These are phyloP conservation scores for Pteria penguin DNA, from an alignment of 2,888 invertebrate genomes.

Conservation along the genomic window DNA sequence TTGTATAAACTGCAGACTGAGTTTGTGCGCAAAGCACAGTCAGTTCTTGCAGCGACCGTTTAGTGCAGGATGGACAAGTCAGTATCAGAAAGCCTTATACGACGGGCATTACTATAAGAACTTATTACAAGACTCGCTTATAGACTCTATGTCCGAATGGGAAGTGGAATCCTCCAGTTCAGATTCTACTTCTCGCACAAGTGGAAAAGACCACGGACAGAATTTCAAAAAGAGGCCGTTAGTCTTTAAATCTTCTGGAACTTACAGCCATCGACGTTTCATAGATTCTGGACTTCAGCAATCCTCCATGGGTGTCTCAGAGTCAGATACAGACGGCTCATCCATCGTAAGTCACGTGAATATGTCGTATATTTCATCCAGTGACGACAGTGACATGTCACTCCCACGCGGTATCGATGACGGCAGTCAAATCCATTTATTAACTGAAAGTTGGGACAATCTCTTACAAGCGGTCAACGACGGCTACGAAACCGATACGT, in stretches of 20 bases:
- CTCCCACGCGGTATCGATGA: constrained; percentile 42
- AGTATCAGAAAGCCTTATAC: constrained; percentile 60
- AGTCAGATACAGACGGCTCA: constrained; percentile 53
- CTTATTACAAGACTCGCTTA: constrained; percentile 60
- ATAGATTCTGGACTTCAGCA: constrained; percentile 45
- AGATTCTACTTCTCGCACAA: constrained; percentile 52
- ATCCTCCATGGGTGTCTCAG: constrained; percentile 22
- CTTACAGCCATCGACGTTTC: constrained; percentile 63
- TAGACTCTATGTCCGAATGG: constrained; percentile 60
- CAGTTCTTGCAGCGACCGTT: constrained; percentile 62
- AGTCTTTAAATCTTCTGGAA: constrained; percentile 59
- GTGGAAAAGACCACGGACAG: constrained; percentile 40
- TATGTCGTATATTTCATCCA: constrained; percentile 16
- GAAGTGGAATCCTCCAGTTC: constrained; percentile 49
- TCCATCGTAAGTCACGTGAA: constrained; percentile 47
- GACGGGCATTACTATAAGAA: constrained; percentile 66
- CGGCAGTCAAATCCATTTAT: constrained; percentile 55
- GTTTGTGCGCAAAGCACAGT: constrained; percentile 65
- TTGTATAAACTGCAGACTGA: constrained; percentile 68
- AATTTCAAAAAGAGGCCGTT: constrained; percentile 42
- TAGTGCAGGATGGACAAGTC: constrained; percentile 65
- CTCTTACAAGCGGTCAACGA: constrained; percentile 44
- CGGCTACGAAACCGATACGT: constrained; percentile 34
- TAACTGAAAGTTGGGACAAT: constrained; percentile 66
- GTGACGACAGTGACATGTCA: constrained; percentile 48